A percentile compares a stretch with the other conserved stretches of the same genome.
Evolutionary conservation across 1,140 invertebrate species (phyloP).

Genomic region (Trypoxylus dichotomus): DNA sequence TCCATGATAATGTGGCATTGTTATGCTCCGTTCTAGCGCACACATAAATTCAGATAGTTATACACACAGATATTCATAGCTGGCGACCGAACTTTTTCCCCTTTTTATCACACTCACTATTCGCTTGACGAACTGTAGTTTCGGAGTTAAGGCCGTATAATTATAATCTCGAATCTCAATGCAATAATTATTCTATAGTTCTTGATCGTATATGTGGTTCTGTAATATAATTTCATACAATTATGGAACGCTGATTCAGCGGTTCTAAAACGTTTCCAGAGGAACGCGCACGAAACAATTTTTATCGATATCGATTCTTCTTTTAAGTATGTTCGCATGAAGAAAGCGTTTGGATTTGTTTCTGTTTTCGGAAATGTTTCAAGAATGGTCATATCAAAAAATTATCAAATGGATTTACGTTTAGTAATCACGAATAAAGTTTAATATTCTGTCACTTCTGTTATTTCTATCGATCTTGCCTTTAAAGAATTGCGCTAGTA

Average conservation of each 20-base stretch:
- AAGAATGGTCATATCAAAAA: no score
- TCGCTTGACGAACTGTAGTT: conserved; percentile 41
- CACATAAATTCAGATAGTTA: no score
- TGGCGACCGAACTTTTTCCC: conserved; percentile 32
- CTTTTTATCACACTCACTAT: conserved; percentile 36
- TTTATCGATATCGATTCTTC: no score
- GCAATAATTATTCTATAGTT: conserved; percentile 48
- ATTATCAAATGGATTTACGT: no score
- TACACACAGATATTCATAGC: conserved; percentile 11
- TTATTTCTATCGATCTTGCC: no score
- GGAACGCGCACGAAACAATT: neutral
- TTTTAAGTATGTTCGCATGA: no score
- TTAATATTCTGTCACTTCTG: no score
- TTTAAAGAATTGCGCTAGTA: no score
- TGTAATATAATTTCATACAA: conserved; percentile 48
- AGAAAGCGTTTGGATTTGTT: no score
- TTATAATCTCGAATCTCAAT: conserved; percentile 48
- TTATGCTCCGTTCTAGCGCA: neutral
- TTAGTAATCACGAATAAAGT: no score
- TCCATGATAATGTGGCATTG: neutral
- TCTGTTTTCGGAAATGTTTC: no score
- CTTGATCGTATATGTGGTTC: conserved; percentile 43
- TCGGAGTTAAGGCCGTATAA: conserved; percentile 43
- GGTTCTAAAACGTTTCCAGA: conserved; percentile 33
- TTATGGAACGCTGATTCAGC: conserved; percentile 39